These are phyloP conservation scores for Seira sanloemensis DNA, from an alignment of 2,888 invertebrate species.

Conservation along the genomic window DNA sequence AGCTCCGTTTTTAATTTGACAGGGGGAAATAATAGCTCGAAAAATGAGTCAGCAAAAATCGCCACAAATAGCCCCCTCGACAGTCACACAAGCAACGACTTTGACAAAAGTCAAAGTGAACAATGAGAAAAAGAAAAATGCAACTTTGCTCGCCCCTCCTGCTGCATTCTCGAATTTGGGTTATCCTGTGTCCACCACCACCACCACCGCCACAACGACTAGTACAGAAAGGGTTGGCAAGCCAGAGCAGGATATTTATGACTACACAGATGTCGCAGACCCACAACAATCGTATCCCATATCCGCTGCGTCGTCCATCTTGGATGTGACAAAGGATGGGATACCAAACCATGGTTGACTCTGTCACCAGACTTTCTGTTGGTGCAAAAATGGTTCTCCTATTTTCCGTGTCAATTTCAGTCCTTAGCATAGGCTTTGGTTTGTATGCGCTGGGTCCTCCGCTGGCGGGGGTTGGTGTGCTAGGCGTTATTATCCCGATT, in stretches of 20 bases:
- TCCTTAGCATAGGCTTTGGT: slow-evolving; percentile 64
- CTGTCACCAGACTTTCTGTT: slow-evolving; percentile 45
- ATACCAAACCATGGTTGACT: slow-evolving; percentile 39
- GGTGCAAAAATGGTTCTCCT: slow-evolving; percentile 60
- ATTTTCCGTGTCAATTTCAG: slow-evolving; percentile 59
- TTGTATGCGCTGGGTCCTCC: slow-evolving; percentile 62
- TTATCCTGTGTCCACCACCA: background rate
- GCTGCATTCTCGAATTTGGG: background rate
- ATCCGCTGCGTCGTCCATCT: slow-evolving; percentile 23
- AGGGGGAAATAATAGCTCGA: background rate
- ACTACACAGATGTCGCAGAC: slow-evolving; percentile 26
- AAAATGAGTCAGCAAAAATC: background rate
- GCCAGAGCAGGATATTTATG: slow-evolving; percentile 22
- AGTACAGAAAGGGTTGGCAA: background rate
- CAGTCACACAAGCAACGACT: background rate
- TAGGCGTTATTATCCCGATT: slow-evolving; percentile 61
- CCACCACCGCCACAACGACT: too few relatives aligned
- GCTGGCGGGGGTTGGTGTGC: slow-evolving; percentile 51
- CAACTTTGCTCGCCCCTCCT: slow-evolving; percentile 13
- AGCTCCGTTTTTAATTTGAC: slow-evolving; percentile 22
- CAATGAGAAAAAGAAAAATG: background rate
- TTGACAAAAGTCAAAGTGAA: background rate
- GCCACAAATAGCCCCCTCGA: background rate
- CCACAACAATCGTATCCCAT: background rate
- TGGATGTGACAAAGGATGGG: slow-evolving; percentile 60